Evolutionary conservation across 2,888 invertebrate species (phyloP).

Genomic region (Nowickia ferox): DNA sequence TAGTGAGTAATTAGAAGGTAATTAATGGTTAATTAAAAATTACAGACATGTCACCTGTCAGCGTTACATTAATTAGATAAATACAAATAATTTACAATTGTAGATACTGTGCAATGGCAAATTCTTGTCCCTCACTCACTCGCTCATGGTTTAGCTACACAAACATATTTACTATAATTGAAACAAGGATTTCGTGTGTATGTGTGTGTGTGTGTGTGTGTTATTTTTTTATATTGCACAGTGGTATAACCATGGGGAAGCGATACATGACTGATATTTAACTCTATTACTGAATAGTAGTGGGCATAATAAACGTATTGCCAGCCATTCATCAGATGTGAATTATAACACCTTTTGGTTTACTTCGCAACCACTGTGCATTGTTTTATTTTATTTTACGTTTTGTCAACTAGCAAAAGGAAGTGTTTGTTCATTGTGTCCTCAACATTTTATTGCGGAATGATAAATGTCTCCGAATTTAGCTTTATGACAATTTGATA

Average conservation of each 20-base stretch:
- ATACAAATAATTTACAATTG: slow-evolving; percentile 49
- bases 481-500: slow-evolving; percentile 72
- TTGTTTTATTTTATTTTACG: not conserved
- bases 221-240: slow-evolving; percentile 30
- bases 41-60: slow-evolving; percentile 66
- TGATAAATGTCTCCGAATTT: slow-evolving; percentile 69
- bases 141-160: not conserved
- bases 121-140: not conserved
- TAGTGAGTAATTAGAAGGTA: slow-evolving; percentile 65
- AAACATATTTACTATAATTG: not conserved
- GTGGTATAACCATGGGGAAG: not conserved
- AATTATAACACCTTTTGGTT: too few relatives aligned
- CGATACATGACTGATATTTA: too few relatives aligned
- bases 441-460: slow-evolving; percentile 62
- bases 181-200: not conserved
- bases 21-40: slow-evolving; percentile 68
- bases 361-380: not conserved
- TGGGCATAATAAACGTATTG: too few relatives aligned
- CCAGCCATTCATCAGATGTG: too few relatives aligned
- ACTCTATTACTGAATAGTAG: too few relatives aligned
- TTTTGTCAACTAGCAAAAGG: slow-evolving; percentile 38
- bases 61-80: slow-evolving; percentile 64
- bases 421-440: slow-evolving; percentile 62
- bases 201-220: too few relatives aligned
- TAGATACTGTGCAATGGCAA: not conserved